Conservation (phyloP, 2,113 vertebrate species). For the Myocastor coypus region DNA sequence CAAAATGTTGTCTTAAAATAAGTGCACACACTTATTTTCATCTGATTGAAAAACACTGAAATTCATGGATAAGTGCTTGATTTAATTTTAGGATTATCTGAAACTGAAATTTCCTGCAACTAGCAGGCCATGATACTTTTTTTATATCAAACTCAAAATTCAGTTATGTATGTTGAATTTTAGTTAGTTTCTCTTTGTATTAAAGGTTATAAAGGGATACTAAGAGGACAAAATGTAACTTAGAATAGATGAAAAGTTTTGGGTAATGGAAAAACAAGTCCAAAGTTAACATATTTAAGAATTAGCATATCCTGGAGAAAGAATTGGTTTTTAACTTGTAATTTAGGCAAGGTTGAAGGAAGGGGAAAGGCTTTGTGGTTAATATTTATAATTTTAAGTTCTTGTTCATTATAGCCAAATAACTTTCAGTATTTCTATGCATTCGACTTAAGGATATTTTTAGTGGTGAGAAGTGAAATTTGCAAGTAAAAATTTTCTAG, state of each 20-base stretch:
- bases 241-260: background rate
- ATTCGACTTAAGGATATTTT: background rate
- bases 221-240: background rate
- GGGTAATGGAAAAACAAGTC: conserved; percentile 2
- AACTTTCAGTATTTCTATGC: background rate
- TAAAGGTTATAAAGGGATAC: background rate
- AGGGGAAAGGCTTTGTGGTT: background rate
- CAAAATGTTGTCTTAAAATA: background rate
- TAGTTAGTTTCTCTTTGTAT: conserved; percentile 36
- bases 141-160: conserved; percentile 11
- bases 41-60: background rate
- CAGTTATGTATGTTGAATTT: conserved; percentile 8
- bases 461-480: background rate
- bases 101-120: background rate
- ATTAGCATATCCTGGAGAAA: background rate
- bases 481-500: conserved; percentile 8
- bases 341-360: conserved; percentile 14
- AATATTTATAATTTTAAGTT: conserved; percentile 1
- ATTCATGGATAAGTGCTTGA: conserved; percentile 11
- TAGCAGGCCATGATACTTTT: background rate
- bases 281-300: conserved; percentile 17
- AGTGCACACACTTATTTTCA: background rate
- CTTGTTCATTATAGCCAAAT: background rate
- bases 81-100: conserved; percentile 8
- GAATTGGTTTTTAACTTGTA: conserved; percentile 34